Base-by-base conservation (phyloP, 2,797 vertebrate species). In the Argyrosomus regius region DNA sequence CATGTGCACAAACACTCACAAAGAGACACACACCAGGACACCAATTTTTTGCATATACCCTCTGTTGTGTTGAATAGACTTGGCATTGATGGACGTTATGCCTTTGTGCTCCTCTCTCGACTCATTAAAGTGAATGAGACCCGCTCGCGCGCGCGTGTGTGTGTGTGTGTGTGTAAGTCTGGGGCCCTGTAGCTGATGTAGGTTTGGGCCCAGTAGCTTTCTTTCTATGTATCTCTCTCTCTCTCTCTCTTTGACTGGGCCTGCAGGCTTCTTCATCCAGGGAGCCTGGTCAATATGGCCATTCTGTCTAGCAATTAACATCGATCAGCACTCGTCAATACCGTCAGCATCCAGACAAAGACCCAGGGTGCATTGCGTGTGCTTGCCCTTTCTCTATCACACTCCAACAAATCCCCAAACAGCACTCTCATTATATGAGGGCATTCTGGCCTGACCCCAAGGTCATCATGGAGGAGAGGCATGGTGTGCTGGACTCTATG, bases 261-360 rank as follows among this genome's bases (percentile, higher is more conserved):
- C 92, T 93, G 88, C 89, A 93, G 90, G 91, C 91, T 93, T 90
- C 92, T 91, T 92, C 93, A 89, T 89, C 89, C 82, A 85, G 83
- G 88, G 86, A 92, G 85, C 83, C 82, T 92, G 91, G 91, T 96
- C 95, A 95, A 95, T 95, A 94, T 90, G 92, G 88, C 92, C 89
- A 95, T 96, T 96, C 94, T 94, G 94, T 94, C 91, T 90, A 85
- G 94, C 95, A 96, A 95, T 96, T 95, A 95, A 95, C 95, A 96
- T 96, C 93, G 94, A 95, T 96, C 94, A 95, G 92, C 31, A 45
- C 91, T 93, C 82, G 91, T 95, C 94, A 95, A 95, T 95, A 96
- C 83, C 69, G 79, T 91, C 93, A 92, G 91, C 89, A 89, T 88
- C 92, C 90, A 94, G 93, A 94, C 94, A 95, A 96, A 95, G 94